Evolutionary conservation across 2,888 invertebrate genomes (phyloP).

Genomic region (Platycheirus rosarum): DNA sequence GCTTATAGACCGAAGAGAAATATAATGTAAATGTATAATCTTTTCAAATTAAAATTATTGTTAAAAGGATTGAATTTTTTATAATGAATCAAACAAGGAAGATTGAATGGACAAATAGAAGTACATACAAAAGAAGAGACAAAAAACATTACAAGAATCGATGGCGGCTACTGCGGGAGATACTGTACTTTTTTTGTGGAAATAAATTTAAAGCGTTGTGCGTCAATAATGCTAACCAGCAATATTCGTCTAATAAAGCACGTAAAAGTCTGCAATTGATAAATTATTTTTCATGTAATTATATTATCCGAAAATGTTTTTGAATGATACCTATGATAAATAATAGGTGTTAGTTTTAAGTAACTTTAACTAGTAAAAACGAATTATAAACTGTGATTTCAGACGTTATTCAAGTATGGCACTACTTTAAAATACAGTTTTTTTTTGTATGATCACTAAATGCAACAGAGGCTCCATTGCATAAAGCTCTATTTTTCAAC

Average conservation of each 20-base stretch:
- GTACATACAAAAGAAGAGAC: neutral
- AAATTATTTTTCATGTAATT: neutral
- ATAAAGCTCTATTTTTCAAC: too few relatives aligned
- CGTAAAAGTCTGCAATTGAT: neutral
- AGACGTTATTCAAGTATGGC: too few relatives aligned
- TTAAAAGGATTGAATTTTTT: constrained; percentile 31
- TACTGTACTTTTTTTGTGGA: neutral
- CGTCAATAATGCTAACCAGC: constrained; percentile 23
- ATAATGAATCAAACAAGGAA: constrained; percentile 32
- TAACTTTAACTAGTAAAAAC: too few relatives aligned
- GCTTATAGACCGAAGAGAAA: neutral
- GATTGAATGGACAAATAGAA: constrained; percentile 5
- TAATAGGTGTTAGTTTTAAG: too few relatives aligned
- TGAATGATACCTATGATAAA: too few relatives aligned
- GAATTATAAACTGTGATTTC: too few relatives aligned
- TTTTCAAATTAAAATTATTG: constrained; percentile 13
- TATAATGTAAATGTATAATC: constrained; percentile 15
- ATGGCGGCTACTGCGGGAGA: neutral
- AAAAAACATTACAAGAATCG: constrained; percentile 7
- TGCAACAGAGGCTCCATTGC: too few relatives aligned
- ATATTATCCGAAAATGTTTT: too few relatives aligned
- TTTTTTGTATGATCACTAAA: too few relatives aligned
- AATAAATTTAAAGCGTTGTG: constrained; percentile 20
- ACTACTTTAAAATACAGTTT: too few relatives aligned
- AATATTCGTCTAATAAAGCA: constrained; percentile 9